Conservation (phyloP, 1,140 invertebrate species). For the Phymastichus coffea region DNA sequence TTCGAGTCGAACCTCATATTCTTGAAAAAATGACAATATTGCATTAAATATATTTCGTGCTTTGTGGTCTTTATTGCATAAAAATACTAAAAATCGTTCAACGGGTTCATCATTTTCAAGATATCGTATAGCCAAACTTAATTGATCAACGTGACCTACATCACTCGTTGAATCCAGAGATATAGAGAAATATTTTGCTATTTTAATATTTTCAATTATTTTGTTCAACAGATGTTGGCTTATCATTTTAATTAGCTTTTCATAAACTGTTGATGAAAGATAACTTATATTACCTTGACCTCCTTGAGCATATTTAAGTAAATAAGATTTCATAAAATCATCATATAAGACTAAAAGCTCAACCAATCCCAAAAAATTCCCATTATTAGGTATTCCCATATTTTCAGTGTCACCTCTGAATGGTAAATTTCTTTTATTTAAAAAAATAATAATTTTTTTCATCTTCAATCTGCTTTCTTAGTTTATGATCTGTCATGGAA, state of each 20-base stretch:
- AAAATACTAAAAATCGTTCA: constrained; percentile 28
- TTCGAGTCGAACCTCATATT: constrained; percentile 29
- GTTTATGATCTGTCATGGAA: not conserved
- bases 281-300: constrained; percentile 19
- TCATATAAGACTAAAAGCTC: constrained; percentile 3
- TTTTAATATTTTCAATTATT: constrained; percentile 25
- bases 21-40: constrained; percentile 36
- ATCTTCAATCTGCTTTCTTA: constrained; percentile 21
- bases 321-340: constrained; percentile 22
- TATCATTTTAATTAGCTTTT: constrained; percentile 9
- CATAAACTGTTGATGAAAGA: constrained; percentile 18
- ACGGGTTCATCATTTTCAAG: not conserved
- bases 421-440: constrained; percentile 18
- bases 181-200: constrained; percentile 19
- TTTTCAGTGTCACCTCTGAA: constrained; percentile 22
- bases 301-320: constrained; percentile 12
- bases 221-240: not conserved
- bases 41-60: constrained; percentile 32
- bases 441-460: constrained; percentile 18
- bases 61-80: constrained; percentile 33
- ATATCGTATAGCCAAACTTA: constrained; percentile 9
- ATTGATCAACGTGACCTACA: constrained; percentile 10
- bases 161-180: constrained; percentile 26
- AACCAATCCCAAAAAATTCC: constrained; percentile 16
- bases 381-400: constrained; percentile 7